Conservation (phyloP, 1,140 invertebrate species). For the Bombus pascuorum region DNA sequence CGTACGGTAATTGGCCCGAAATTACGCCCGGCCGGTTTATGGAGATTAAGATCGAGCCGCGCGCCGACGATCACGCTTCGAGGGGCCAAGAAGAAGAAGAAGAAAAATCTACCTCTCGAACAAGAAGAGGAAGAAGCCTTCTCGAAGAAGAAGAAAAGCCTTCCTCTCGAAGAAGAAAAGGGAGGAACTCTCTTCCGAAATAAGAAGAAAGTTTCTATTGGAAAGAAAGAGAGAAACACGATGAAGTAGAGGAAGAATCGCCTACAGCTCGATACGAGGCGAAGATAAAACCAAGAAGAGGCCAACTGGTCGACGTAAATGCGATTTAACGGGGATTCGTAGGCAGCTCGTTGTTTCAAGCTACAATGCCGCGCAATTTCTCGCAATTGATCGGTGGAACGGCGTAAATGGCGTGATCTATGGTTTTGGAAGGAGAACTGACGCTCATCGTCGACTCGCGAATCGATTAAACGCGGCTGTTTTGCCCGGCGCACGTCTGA, state of each 20-base stretch:
- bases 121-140: not conserved
- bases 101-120: not conserved
- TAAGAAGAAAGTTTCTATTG: not conserved
- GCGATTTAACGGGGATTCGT: slow-evolving; percentile 15
- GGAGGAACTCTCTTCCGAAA: not conserved
- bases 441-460: not conserved
- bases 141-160: not conserved
- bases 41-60: slow-evolving; percentile 36
- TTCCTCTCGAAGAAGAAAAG: not conserved
- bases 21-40: slow-evolving; percentile 14
- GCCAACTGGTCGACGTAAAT: not conserved
- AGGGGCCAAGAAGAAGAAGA: not conserved
- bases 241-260: not conserved
- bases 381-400: not conserved
- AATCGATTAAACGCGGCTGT: not conserved
- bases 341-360: not conserved
- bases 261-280: not conserved
- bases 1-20: slow-evolving; percentile 23
- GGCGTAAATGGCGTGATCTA: slow-evolving; percentile 6
- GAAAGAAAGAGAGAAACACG: not conserved
- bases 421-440: not conserved
- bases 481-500: not conserved
- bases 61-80: not conserved
- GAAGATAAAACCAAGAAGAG: slow-evolving; percentile 5
- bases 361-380: slow-evolving; percentile 6